Base-by-base conservation (phyloP, 2,797 vertebrate species). In the Pelochelys cantorii region DNA sequence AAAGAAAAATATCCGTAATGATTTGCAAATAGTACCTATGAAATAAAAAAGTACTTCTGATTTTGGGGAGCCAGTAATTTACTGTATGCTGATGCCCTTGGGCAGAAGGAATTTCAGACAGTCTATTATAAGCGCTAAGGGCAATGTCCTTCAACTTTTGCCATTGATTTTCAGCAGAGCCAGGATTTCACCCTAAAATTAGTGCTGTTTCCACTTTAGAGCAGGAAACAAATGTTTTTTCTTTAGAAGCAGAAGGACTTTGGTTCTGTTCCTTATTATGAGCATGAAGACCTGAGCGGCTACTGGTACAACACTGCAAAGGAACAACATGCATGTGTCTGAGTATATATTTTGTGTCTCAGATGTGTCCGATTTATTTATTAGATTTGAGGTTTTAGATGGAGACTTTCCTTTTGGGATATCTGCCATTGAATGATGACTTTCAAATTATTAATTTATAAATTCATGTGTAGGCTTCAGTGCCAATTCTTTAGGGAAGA, bases 401-500 rank as follows among this genome's bases (percentile, higher is more conserved):
- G 86, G 59, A 57, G 29, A 0, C 68, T 93, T 95, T 89, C 23
- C 27, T 27, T 87, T 54, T 88, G 80, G 62, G 54, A 75, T 23
- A 1, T 22, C 25, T 37, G 60, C 27, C 42, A 0, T 48, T 48
- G 59, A 83, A 53, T 34, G 56, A 83, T 74, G n/a, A 87, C 55
- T 94, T 95, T 78, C 55, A 82, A 48, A 92, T 88, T 83, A 37
- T n/a, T 77, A 11, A 93, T 91, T 68, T 88, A 31, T 71, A 93
- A 92, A 86, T 87, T 34, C 34, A 5, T 80, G n/a, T 91, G 59
- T 92, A 85, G 90, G 85, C 86, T 80, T 82, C 90, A 93, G 7
- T 60, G 82, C 82, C 55, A 91, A 86, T 85, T 88, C 91, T 85
- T 83, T 65, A 59, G 79, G 94, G 89, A 86, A 90, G 95, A 7